Base-by-base conservation (phyloP, 2,888 invertebrate genomes). In the Leptinotarsa juncta region DNA sequence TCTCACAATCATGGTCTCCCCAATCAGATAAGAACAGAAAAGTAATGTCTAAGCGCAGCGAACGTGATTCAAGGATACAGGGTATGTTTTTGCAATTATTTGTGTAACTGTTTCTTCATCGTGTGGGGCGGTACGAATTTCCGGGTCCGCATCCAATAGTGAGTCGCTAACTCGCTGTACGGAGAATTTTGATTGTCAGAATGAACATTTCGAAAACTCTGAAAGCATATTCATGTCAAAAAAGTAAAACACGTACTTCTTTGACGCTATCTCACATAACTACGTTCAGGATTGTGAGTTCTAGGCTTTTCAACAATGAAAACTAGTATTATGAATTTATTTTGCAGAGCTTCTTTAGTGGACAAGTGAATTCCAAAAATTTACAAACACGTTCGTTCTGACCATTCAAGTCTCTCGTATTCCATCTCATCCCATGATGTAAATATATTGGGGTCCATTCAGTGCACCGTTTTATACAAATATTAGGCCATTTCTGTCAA, bases 1-100 rank as follows among this genome's bases (percentile, higher is more conserved):
- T 55, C 18, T 20, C 50, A 55, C 57, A 20, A 81, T 71, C 78
- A 82, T 82, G 83, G 83, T 81, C 83, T 82, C 86, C 86, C 86
- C 84, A 85, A 85, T 86, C 85, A 85, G 83, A 83, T 85, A 85
- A 83, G 85, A 86, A 85, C 85, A 84, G 84, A 85, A 85, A 73
- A 72, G 74, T 74, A 77, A 82, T 81, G 80, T 82, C 81, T 81
- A 85, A 85, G 90, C 91, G 91, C 91, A 90, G 90, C 90, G 91
- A 62, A 90, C 91, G 93, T 93, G 93, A 93, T 93, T 93, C 91
- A 94, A 94, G 95, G 95, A 94, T 94, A 95, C 95, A 95, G 95
- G 95, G 95, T 95, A 95, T 94, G 94, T 94, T 94, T 90, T 95
- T 94, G 94, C 94, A 94, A 94, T 94, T 94, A 93, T 94, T 93